Evolutionary conservation across 2,797 vertebrate species (phyloP).

Genomic region (Pseudopleuronectes americanus): DNA sequence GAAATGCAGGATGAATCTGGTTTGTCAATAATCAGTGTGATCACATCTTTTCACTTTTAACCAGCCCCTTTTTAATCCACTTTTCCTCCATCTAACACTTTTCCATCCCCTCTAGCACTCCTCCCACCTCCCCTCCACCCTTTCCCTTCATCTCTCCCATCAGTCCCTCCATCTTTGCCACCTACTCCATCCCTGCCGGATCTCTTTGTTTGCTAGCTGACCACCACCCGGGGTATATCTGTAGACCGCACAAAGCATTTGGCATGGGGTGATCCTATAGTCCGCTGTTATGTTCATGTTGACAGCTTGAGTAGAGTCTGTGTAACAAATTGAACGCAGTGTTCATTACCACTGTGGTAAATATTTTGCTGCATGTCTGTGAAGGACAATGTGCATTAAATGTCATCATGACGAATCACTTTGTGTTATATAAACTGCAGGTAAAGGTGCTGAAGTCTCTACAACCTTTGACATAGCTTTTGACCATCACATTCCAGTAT

Average conservation of each 20-base stretch:
- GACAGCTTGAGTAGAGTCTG: constrained; percentile 11
- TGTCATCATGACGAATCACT: too few species aligned
- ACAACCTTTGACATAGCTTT: too few species aligned
- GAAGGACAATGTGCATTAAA: not conserved
- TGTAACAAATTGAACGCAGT: constrained; percentile 1
- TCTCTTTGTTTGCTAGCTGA: constrained; percentile 55
- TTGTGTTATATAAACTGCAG: too few species aligned
- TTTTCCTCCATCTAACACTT: constrained; percentile 56
- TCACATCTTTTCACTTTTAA: not conserved
- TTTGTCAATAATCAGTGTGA: constrained; percentile 39
- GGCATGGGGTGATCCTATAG: constrained; percentile 43
- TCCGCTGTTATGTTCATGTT: constrained; percentile 24
- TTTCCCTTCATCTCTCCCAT: constrained; percentile 51
- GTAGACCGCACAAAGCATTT: constrained; percentile 35
- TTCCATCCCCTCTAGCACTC: constrained; percentile 61
- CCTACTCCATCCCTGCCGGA: constrained; percentile 60
- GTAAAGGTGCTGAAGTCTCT: too few species aligned
- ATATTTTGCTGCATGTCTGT: not conserved
- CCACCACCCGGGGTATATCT: constrained; percentile 63
- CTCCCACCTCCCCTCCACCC: constrained; percentile 51
- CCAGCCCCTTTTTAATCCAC: constrained; percentile 24
- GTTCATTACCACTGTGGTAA: not conserved
- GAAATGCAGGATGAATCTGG: constrained; percentile 7
- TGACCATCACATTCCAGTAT: too few species aligned
- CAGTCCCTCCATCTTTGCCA: constrained; percentile 51